Conservation (phyloP, 2,797 vertebrate species). For the Sebastes flavidus region DNA sequence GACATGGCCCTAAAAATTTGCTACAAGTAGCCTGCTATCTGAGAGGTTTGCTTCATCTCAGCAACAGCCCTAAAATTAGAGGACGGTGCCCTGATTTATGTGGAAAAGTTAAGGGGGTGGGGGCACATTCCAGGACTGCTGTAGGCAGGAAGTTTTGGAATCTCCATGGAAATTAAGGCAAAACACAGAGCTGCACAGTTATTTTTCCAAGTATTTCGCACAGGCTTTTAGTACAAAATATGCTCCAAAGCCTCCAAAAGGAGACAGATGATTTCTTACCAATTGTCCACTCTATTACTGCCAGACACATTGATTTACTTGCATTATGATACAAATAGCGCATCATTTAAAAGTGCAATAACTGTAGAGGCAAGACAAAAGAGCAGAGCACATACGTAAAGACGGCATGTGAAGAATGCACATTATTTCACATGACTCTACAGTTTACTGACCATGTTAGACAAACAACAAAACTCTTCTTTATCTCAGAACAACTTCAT, state of each 20-base stretch:
- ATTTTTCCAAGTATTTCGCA: conserved; percentile 78
- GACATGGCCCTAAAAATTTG: not conserved
- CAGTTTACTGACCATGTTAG: not conserved
- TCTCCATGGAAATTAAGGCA: conserved; percentile 83
- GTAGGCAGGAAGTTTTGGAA: conserved; percentile 84
- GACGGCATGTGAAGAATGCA: not conserved
- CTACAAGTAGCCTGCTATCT: conserved; percentile 23
- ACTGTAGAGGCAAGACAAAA: not conserved
- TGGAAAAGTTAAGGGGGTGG: conserved; percentile 73
- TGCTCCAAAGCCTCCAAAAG: conserved; percentile 48
- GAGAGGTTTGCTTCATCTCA: conserved; percentile 53
- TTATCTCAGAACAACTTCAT: not conserved
- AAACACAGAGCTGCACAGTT: conserved; percentile 75
- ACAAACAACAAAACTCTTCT: not conserved
- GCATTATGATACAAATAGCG: conserved; percentile 9
- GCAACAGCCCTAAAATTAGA: conserved; percentile 66
- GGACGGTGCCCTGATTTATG: conserved; percentile 76
- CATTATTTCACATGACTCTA: conserved; percentile 4
- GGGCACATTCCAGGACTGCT: conserved; percentile 78
- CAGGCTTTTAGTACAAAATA: conserved; percentile 60
- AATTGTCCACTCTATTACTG: conserved; percentile 25
- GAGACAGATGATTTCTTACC: conserved; percentile 48
- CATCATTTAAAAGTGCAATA: conserved; percentile 1
- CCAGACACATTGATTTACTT: conserved; percentile 37
- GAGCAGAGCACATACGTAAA: not conserved